A percentile compares a stretch with the other conserved stretches of the same genome.
Evolutionary conservation across 2,797 vertebrate genomes (phyloP).

Genomic region (Loriculus beryllinus): DNA sequence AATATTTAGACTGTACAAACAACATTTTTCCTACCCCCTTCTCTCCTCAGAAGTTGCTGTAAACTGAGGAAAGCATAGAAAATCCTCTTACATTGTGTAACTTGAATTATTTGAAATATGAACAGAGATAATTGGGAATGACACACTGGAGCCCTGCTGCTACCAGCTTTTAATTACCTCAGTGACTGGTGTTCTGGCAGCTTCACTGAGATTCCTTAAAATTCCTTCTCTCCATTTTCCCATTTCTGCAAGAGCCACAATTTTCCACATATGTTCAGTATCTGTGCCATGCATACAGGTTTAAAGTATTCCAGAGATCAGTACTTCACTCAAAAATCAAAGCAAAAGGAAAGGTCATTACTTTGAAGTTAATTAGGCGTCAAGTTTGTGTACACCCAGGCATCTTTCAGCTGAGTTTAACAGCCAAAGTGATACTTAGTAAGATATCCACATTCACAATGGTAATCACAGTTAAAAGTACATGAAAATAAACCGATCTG

Average conservation of each 20-base stretch:
- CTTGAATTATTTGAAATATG: background rate
- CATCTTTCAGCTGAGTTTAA: background rate
- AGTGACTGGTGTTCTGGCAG: background rate
- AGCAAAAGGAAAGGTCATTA: background rate
- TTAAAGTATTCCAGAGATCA: background rate
- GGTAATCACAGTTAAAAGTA: background rate
- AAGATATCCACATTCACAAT: background rate
- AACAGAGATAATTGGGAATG: background rate
- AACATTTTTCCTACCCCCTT: background rate
- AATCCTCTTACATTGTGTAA: background rate
- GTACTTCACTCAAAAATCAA: background rate
- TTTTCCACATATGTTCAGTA: rapidly evolving
- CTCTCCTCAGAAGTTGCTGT: background rate
- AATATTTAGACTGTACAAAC: background rate
- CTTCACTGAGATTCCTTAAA: background rate
- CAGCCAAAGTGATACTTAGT: background rate
- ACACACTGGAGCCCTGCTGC: background rate
- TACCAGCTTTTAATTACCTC: background rate
- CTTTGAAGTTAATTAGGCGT: background rate
- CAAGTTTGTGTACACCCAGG: background rate
- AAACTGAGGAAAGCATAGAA: background rate
- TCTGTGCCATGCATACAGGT: background rate
- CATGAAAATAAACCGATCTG: background rate
- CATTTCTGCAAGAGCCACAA: background rate
- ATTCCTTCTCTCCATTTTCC: background rate